Percentiles rank a stretch among this genome's conserved stretches.
Conservation (phyloP, 2,797 vertebrate species). For the Cynodonichthys magdalenae region DNA sequence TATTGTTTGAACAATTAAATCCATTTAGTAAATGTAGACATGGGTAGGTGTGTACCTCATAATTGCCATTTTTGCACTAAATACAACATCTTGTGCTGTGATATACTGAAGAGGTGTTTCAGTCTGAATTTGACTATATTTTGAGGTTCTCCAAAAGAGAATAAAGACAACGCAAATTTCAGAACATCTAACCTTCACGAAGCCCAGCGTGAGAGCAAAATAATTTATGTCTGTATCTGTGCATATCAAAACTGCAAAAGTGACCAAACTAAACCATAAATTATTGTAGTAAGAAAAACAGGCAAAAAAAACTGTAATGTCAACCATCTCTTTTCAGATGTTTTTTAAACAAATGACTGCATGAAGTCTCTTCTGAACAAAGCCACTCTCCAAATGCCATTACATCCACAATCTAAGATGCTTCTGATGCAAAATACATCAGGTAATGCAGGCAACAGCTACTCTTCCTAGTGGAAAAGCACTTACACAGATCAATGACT, state of each 20-base stretch:
- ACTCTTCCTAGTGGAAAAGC: constrained; percentile 73
- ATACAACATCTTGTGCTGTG: not conserved
- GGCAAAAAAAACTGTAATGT: constrained; percentile 16
- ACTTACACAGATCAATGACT: constrained; percentile 80
- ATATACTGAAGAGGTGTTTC: constrained; percentile 1
- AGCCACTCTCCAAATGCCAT: constrained; percentile 26
- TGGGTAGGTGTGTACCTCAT: not conserved
- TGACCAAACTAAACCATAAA: constrained; percentile 2
- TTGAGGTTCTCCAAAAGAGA: not conserved
- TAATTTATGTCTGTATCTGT: not conserved
- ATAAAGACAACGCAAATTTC: not conserved
- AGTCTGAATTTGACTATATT: not conserved
- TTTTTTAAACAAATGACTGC: constrained; percentile 19
- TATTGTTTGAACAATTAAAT: constrained; percentile 19
- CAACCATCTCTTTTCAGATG: constrained; percentile 26
- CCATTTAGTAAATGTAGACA: constrained; percentile 4
- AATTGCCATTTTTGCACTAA: not conserved
- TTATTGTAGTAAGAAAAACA: not conserved
- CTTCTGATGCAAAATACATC: constrained; percentile 49
- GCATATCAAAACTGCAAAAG: not conserved
- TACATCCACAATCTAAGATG: constrained; percentile 37
- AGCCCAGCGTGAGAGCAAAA: not conserved
- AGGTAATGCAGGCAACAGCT: constrained; percentile 68
- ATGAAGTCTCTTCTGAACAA: constrained; percentile 32
- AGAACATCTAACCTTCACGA: too few relatives aligned